These are phyloP conservation scores for Gallinago solitaria DNA, from an alignment of 2,797 vertebrate genomes.

Conservation along the genomic window DNA sequence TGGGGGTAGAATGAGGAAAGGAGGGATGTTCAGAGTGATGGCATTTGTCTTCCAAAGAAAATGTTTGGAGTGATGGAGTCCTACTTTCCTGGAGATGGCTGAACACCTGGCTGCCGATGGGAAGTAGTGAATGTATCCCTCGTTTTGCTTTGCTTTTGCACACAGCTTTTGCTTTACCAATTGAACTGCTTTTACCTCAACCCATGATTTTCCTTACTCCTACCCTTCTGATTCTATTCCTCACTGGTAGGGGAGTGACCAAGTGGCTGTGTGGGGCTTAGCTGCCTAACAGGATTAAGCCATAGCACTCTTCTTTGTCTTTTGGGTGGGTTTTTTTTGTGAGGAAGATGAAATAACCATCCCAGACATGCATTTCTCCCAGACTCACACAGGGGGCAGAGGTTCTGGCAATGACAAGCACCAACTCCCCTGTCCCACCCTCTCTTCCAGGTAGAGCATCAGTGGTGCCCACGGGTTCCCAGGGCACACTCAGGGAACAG, in stretches of 20 bases:
- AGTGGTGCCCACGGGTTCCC: fast-evolving
- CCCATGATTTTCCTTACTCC: neutral
- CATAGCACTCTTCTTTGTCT: neutral
- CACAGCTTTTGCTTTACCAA: neutral
- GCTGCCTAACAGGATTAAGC: neutral
- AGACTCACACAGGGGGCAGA: neutral
- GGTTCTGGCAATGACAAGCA: neutral
- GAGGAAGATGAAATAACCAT: neutral
- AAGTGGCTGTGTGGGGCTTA: neutral
- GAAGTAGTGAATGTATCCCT: neutral
- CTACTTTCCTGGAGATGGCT: neutral
- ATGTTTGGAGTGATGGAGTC: fast-evolving
- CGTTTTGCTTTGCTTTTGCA: neutral
- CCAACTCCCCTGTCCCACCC: neutral
- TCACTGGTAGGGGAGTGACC: neutral
- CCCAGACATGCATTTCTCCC: neutral
- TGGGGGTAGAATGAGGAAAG: neutral
- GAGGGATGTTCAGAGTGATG: neutral
- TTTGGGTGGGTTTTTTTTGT: neutral
- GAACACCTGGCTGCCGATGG: neutral
- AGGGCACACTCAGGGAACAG: neutral
- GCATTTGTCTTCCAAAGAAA: neutral
- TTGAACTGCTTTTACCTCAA: neutral
- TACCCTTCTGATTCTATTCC: neutral
- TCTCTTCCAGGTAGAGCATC: neutral